A percentile compares a stretch with the other conserved stretches of the same genome.
phyloP scores from a whole-genome alignment of 2,797 vertebrate genomes.

The Acanthopagrus latus region DNA sequence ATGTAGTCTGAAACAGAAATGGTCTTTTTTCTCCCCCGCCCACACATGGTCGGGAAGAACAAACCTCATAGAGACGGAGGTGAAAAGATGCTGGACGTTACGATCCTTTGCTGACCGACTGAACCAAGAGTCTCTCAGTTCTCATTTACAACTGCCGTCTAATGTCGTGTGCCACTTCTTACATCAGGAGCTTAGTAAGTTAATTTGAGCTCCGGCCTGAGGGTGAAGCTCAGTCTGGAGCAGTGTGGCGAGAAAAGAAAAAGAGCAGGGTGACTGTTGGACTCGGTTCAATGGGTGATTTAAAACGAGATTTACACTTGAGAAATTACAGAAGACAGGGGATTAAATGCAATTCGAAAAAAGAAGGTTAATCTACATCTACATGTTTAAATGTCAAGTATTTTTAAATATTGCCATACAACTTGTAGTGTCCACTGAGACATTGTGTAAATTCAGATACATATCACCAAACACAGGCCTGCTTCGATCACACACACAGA shows the following conservation, averaged over 20 bases:
- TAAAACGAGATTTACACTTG: background rate
- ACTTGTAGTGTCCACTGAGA: background rate
- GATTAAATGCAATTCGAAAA: background rate
- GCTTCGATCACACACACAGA: background rate
- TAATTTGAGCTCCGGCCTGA: slow-evolving; percentile 22
- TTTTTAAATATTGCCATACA: no score
- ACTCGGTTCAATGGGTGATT: background rate
- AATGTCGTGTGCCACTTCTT: background rate
- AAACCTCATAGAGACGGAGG: background rate
- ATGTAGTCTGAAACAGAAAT: background rate
- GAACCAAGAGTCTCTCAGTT: background rate
- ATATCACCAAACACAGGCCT: background rate
- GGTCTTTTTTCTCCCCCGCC: background rate
- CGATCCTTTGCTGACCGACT: background rate
- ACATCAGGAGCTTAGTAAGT: background rate
- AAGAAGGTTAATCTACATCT: background rate
- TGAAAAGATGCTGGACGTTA: background rate
- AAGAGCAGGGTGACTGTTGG: background rate
- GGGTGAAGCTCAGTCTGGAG: slow-evolving; percentile 8
- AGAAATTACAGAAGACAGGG: background rate
- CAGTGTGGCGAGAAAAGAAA: background rate
- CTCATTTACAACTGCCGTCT: background rate
- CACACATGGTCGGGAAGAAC: background rate
- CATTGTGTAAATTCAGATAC: background rate
- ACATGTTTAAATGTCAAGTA: background rate